A percentile compares a stretch with the other conserved stretches of the same genome.
These are phyloP conservation scores for Neolamprologus falcicula DNA, from an alignment of 2,113 vertebrate species.

Conservation along the genomic window DNA sequence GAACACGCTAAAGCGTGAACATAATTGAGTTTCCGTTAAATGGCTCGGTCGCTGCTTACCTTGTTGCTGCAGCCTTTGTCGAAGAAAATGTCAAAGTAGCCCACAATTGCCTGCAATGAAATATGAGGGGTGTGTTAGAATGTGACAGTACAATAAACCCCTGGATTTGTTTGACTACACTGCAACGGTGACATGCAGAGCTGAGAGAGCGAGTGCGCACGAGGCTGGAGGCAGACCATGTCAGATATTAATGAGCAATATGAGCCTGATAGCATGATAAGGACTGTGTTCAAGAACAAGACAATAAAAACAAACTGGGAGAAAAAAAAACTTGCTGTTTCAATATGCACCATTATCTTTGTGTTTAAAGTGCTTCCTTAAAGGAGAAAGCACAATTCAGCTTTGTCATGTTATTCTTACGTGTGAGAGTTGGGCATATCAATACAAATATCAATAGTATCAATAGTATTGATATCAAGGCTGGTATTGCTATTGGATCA, in stretches of 20 bases:
- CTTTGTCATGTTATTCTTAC: neutral
- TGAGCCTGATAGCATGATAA: neutral
- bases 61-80: conserved; percentile 84
- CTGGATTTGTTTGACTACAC: conserved; percentile 47
- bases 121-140: conserved; percentile 62
- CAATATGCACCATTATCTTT: neutral
- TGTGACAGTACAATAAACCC: conserved; percentile 59
- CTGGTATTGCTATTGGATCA: neutral
- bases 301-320: neutral
- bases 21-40: conserved; percentile 70
- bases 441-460: neutral
- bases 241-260: conserved; percentile 9
- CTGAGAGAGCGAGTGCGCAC: neutral
- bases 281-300: neutral
- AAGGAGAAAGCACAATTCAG: neutral
- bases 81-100: conserved; percentile 94
- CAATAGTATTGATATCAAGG: neutral
- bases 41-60: conserved; percentile 70
- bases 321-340: neutral
- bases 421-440: neutral
- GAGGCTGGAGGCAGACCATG: neutral
- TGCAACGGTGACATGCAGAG: neutral
- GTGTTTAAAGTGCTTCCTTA: neutral
- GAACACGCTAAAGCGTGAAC: conserved; percentile 56
- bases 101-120: conserved; percentile 84